Conservation (phyloP, 2,888 invertebrate species). For the Calameuta pallipes region DNA sequence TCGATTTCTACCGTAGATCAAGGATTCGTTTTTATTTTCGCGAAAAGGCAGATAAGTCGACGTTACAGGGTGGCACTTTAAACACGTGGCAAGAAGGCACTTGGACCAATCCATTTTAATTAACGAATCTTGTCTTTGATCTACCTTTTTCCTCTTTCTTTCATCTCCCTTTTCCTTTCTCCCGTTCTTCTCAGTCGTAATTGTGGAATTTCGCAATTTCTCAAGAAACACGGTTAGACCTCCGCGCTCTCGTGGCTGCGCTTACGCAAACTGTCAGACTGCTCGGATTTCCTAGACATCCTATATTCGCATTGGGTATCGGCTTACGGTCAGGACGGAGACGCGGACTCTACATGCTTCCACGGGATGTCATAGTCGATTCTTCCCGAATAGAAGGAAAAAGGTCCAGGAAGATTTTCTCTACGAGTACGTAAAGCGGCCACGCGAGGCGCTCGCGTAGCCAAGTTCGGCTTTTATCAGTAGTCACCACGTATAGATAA, state of each 20-base stretch:
- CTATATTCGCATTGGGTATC: background rate
- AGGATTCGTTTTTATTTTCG: no score
- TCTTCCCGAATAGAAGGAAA: background rate
- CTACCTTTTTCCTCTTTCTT: background rate
- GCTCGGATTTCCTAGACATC: slow-evolving; percentile 5
- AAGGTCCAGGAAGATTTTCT: background rate
- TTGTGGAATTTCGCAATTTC: background rate
- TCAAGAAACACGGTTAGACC: background rate
- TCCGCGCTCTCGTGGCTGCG: background rate
- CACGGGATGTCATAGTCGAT: background rate
- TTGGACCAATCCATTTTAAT: no score
- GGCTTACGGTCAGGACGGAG: background rate
- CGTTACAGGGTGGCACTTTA: background rate
- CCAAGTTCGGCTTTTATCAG: background rate
- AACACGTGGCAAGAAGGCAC: background rate
- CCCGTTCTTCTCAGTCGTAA: background rate
- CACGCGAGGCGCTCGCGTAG: background rate
- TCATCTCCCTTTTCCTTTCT: background rate
- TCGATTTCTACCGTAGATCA: no score
- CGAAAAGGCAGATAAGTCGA: no score
- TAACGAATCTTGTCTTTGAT: no score
- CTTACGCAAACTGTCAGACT: background rate
- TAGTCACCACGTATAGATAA: background rate
- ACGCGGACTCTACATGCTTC: background rate
- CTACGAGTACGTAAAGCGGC: background rate